Conservation (phyloP, 2,797 vertebrate species). For the Distichodus sexfasciatus region DNA sequence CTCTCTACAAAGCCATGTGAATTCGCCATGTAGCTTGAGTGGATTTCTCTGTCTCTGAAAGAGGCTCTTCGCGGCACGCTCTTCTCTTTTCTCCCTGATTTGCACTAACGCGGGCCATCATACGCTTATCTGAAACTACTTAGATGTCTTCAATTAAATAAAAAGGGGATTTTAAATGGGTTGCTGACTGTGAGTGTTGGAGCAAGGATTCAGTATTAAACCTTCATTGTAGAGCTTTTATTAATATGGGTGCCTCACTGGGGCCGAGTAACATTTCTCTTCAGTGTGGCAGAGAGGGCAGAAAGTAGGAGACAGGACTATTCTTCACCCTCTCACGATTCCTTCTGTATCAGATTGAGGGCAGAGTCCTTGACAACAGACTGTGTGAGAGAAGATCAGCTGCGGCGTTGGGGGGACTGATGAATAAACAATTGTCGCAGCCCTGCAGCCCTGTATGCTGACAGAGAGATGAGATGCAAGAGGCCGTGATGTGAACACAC, state of each 20-base stretch:
- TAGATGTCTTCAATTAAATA: constrained; percentile 8
- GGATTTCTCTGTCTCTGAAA: constrained; percentile 29
- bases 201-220: constrained; percentile 18
- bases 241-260: background rate
- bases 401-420: constrained; percentile 34
- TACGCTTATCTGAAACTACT: background rate
- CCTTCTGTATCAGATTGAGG: constrained; percentile 27
- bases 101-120: background rate
- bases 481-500: constrained; percentile 14
- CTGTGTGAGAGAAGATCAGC: constrained; percentile 39
- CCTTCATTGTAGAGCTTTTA: constrained; percentile 7
- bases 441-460: constrained; percentile 39
- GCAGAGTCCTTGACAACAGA: constrained; percentile 44
- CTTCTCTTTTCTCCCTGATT: constrained; percentile 12
- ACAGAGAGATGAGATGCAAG: constrained; percentile 18
- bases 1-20: constrained; percentile 6
- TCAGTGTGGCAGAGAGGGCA: background rate
- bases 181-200: background rate
- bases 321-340: constrained; percentile 30
- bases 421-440: constrained; percentile 47
- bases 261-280: background rate
- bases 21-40: constrained; percentile 21
- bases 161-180: background rate
- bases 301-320: background rate
- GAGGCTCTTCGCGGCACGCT: background rate